Conservation (phyloP, 2,888 invertebrate genomes). For the Agelastica alni region DNA sequence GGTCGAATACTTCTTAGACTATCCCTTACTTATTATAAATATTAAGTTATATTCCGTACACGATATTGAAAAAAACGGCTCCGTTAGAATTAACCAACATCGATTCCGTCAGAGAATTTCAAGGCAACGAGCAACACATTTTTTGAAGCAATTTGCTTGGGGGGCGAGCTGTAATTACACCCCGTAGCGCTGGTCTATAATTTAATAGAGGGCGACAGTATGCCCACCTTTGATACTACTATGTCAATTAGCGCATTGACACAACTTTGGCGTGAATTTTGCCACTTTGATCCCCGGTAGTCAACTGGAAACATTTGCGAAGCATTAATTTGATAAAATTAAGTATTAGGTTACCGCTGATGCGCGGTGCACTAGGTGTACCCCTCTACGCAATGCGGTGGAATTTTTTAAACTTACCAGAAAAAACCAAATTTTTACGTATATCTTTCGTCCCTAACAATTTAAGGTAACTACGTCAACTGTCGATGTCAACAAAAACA, state of each 20-base stretch:
- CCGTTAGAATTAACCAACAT: too few relatives aligned
- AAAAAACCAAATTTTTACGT: too few relatives aligned
- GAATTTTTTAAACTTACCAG: too few relatives aligned
- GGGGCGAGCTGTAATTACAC: conserved; percentile 55
- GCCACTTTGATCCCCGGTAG: conserved; percentile 40
- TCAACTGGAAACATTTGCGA: conserved; percentile 35
- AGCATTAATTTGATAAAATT: conserved; percentile 34
- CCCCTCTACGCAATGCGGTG: too few relatives aligned
- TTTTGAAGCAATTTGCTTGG: conserved; percentile 55
- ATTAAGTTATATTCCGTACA: too few relatives aligned
- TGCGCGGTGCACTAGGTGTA: neutral
- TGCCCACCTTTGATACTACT: conserved; percentile 54
- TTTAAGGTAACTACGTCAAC: too few relatives aligned
- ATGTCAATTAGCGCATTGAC: conserved; percentile 52
- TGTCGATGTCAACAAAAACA: too few relatives aligned
- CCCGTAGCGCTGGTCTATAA: conserved; percentile 53
- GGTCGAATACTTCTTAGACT: too few relatives aligned
- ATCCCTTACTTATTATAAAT: too few relatives aligned
- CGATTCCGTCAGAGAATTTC: neutral
- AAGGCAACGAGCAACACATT: conserved; percentile 44
- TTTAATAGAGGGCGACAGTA: conserved; percentile 54
- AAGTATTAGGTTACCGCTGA: conserved; percentile 11
- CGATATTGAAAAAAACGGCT: too few relatives aligned
- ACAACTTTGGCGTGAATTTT: conserved; percentile 29
- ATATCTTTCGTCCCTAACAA: too few relatives aligned